These are phyloP conservation scores for Athetis lepigone DNA, from an alignment of 2,888 invertebrate genomes.

Conservation along the genomic window DNA sequence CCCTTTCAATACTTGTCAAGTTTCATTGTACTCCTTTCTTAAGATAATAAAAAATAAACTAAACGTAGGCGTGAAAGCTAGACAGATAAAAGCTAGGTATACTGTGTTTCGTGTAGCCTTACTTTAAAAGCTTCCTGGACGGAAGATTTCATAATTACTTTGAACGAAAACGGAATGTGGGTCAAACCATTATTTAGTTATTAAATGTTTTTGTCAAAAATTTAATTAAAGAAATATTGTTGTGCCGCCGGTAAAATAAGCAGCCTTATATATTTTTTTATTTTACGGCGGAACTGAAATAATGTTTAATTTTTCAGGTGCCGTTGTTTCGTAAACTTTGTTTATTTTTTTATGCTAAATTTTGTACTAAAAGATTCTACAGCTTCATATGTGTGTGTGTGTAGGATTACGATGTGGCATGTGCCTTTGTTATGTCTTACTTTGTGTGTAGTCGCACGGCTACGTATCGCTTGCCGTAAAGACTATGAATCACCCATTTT, in stretches of 20 bases:
- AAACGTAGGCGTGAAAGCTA: not conserved
- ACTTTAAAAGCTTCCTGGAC: not conserved
- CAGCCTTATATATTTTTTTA: constrained; percentile 33
- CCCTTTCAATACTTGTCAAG: not conserved
- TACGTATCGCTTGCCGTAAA: constrained; percentile 5
- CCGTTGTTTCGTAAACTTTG: constrained; percentile 18
- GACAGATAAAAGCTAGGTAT: not conserved
- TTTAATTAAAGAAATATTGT: constrained; percentile 36
- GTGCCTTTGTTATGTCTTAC: not conserved
- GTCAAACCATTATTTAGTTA: constrained; percentile 19
- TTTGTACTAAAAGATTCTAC: constrained; percentile 25
- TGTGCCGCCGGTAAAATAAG: constrained; percentile 18
- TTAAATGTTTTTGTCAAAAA: constrained; percentile 17
- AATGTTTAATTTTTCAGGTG: constrained; percentile 26
- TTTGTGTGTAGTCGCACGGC: not conserved
- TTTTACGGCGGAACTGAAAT: constrained; percentile 22
- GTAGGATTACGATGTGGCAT: not conserved
- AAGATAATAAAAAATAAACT: not conserved
- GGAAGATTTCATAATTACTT: constrained; percentile 11
- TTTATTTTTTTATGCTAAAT: constrained; percentile 28
- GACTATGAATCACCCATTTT: constrained; percentile 47
- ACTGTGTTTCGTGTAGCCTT: not conserved
- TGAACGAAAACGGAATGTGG: constrained; percentile 22
- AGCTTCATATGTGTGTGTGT: not conserved
- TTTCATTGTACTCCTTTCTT: constrained; percentile 17